phyloP scores from a whole-genome alignment of 2,113 vertebrate species.

The Myocastor coypus region DNA sequence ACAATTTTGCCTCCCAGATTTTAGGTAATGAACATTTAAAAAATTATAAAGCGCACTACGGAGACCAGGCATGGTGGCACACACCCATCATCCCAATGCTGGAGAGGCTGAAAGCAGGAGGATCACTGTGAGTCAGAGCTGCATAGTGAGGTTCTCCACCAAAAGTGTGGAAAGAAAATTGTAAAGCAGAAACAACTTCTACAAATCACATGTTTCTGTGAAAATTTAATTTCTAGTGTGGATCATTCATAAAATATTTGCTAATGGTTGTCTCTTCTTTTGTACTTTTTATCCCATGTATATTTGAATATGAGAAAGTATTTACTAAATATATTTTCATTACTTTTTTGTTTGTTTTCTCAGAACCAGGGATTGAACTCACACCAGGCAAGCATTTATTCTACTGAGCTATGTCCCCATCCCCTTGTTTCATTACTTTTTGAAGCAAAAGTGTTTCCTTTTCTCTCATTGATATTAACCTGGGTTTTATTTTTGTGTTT shows the following conservation, averaged over 20 bases:
- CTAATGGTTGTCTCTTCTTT: not conserved
- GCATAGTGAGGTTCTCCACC: no score
- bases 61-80: no score
- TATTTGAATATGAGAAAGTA: not conserved
- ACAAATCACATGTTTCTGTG: not conserved
- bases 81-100: no score
- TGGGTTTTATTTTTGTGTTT: conserved; percentile 4
- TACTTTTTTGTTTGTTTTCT: no score
- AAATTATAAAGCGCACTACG: not conserved
- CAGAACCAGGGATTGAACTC: no score
- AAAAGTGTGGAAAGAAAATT: not conserved
- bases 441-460: not conserved
- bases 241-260: not conserved
- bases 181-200: not conserved
- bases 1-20: not conserved
- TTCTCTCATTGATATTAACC: not conserved
- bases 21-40: not conserved
- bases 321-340: not conserved
- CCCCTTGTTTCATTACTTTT: not conserved
- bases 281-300: not conserved
- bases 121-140: no score
- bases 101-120: no score
- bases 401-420: no score
- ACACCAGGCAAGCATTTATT: no score
- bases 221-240: not conserved